Evolutionary conservation across 2,113 vertebrate genomes (phyloP).

Genomic region (Symphodus melops): DNA sequence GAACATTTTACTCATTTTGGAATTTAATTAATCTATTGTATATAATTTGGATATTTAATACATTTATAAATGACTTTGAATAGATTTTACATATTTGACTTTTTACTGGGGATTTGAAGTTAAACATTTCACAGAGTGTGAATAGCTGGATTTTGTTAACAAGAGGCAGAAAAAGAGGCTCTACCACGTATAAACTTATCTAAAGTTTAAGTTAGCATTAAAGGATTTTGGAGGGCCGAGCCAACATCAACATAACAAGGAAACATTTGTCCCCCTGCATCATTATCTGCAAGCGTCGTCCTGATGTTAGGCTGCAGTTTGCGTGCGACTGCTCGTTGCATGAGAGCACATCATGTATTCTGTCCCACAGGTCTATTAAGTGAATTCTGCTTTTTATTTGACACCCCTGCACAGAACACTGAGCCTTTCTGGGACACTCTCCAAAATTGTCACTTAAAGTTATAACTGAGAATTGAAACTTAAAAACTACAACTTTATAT

Average conservation of each 20-base stretch:
- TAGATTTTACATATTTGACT: neutral
- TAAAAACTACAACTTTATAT: neutral
- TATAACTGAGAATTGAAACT: neutral
- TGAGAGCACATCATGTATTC: constrained; percentile 40
- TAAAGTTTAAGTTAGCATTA: constrained; percentile 35
- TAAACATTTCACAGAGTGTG: neutral
- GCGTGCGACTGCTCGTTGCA: constrained; percentile 51
- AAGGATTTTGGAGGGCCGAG: constrained; percentile 32
- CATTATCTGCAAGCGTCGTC: constrained; percentile 30
- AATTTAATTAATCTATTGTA: neutral
- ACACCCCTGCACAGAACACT: constrained; percentile 35
- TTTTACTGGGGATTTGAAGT: neutral
- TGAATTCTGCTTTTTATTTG: constrained; percentile 61
- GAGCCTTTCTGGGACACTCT: constrained; percentile 48
- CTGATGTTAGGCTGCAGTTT: constrained; percentile 39
- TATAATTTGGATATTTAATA: neutral
- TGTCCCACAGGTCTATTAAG: constrained; percentile 64
- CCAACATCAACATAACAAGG: constrained; percentile 67
- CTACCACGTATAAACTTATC: neutral
- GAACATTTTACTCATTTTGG: neutral
- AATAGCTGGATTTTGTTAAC: no score
- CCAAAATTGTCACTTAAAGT: constrained; percentile 36
- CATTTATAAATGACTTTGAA: neutral
- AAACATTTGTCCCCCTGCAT: constrained; percentile 53
- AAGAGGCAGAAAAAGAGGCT: neutral